Evolutionary conservation across 2,113 vertebrate genomes (phyloP), one percentile per base, ranked within the genome.

Genomic region (Poeciliopsis turrubarensis): DNA sequence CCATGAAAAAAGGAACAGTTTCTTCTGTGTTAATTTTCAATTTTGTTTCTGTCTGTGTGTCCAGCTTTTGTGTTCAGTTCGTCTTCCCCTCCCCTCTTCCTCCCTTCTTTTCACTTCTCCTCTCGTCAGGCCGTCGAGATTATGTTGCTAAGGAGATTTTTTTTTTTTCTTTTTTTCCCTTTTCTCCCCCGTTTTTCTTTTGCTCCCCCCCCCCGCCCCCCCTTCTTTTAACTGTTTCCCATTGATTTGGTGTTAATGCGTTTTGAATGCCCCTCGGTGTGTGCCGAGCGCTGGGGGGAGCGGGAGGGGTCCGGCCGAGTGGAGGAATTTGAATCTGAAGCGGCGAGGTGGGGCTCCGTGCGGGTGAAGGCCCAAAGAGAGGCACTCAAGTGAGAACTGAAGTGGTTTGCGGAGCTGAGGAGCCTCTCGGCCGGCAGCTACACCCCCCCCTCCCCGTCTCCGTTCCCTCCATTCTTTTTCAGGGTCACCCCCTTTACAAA

Each of bases 71-170:
- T 97, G 94, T 91, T 57, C 93, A 92, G 94, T 96, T 96, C 95
- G 95, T 96, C 95, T 72, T 78, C 85, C 83, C 87, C 79, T 87
- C 83, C 88, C 85, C 89, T 78, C 95, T 94, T 93, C 95, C 96
- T 81, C 93, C 96, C 95, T 95, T 95, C 93, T 91, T 96, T 95
- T 96, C 96, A 94, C 94, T 95, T 93, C 94, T 95, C 95, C 94
- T 96, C 86, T 97, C 93, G 72, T 91, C 91, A 92, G 93, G 95
- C 96, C 95, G 95, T 96, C 96, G 97, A 98, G 97, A 97, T 97
- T 98, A 98, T 98, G 97, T 99, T 99, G 97, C 97, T 99, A 98
- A 98, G 98, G 97, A 97, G 97, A 97, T 97, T 97, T 96, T 95
- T 4, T 31, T 31, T 3, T 31, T 31, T 95, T n/a, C n/a, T n/a